A percentile compares a stretch with the other conserved stretches of the same genome.
phyloP scores from a whole-genome alignment of 2,888 invertebrate genomes.

The Glaucopsyche alexis region DNA sequence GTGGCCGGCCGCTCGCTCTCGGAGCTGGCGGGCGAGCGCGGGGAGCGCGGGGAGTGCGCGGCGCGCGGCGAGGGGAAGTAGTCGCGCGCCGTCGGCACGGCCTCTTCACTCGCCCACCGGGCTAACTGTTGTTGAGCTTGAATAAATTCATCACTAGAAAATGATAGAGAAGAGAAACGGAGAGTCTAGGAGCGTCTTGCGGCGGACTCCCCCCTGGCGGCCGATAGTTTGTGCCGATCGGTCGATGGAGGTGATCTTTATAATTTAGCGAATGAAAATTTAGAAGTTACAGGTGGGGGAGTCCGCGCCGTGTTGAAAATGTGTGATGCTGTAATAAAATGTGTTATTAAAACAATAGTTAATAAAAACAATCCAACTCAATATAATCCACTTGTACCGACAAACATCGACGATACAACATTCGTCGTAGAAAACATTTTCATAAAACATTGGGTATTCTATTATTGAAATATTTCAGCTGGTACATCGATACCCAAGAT shows the following conservation, averaged over 20 bases:
- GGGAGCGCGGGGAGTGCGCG: slow-evolving; percentile 46
- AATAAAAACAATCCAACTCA: slow-evolving; percentile 22
- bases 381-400: slow-evolving; percentile 17
- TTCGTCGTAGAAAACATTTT: not conserved
- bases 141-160: slow-evolving; percentile 98
- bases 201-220: slow-evolving; percentile 42
- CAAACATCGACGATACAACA: not conserved
- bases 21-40: slow-evolving; percentile 55
- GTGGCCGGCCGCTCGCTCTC: slow-evolving; percentile 65
- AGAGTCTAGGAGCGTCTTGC: slow-evolving; percentile 71
- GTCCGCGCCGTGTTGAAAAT: slow-evolving; percentile 42
- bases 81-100: slow-evolving; percentile 81
- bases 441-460: not conserved
- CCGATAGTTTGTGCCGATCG: slow-evolving; percentile 13
- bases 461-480: not conserved
- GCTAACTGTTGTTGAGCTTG: slow-evolving; percentile 98
- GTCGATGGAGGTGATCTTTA: slow-evolving; percentile 5
- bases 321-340: slow-evolving; percentile 36
- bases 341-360: slow-evolving; percentile 27
- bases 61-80: slow-evolving; percentile 66
- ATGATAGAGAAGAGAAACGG: slow-evolving; percentile 90
- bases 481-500: not conserved
- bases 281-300: slow-evolving; percentile 34
- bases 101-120: slow-evolving; percentile 96
- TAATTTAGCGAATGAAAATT: slow-evolving; percentile 15